phyloP scores from a whole-genome alignment of 2,888 invertebrate species.

The Leucophenga montana region DNA sequence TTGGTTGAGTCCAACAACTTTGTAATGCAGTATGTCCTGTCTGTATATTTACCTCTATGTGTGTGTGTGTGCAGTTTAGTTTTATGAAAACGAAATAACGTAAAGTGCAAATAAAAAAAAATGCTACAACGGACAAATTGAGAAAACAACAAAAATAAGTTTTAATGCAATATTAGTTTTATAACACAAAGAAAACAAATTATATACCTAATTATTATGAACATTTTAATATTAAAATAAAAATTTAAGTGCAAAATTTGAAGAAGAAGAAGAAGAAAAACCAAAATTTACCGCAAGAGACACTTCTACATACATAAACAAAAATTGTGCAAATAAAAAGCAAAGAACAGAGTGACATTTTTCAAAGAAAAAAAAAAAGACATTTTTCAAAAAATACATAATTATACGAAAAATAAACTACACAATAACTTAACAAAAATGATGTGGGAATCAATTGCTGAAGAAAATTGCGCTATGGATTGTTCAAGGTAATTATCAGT shows the following conservation, averaged over 20 bases:
- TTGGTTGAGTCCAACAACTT: slow-evolving; percentile 25
- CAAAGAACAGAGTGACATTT: slow-evolving; percentile 15
- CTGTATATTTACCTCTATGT: neutral
- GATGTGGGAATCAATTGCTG: slow-evolving; percentile 72
- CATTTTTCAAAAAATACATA: slow-evolving; percentile 55
- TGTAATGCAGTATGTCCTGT: slow-evolving; percentile 26
- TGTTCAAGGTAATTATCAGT: slow-evolving; percentile 71
- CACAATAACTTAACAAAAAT: slow-evolving; percentile 56
- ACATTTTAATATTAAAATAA: slow-evolving; percentile 10
- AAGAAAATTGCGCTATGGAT: slow-evolving; percentile 71
- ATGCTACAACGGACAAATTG: slow-evolving; percentile 40
- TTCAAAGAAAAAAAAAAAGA: slow-evolving; percentile 49
- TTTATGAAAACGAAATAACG: slow-evolving; percentile 26
- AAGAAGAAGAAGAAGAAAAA: slow-evolving; percentile 51
- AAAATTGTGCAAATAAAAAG: slow-evolving; percentile 33
- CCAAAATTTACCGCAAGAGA: slow-evolving; percentile 39
- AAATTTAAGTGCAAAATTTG: slow-evolving; percentile 34
- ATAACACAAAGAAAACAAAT: slow-evolving; percentile 29
- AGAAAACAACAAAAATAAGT: slow-evolving; percentile 28
- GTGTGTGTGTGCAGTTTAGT: slow-evolving; percentile 7
- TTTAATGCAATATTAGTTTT: slow-evolving; percentile 59
- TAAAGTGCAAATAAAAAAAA: slow-evolving; percentile 43
- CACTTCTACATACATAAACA: neutral
- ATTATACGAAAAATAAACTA: slow-evolving; percentile 32
- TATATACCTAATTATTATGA: neutral